Conservation (phyloP, 2,113 vertebrate genomes). For the Sigmodon hispidus region DNA sequence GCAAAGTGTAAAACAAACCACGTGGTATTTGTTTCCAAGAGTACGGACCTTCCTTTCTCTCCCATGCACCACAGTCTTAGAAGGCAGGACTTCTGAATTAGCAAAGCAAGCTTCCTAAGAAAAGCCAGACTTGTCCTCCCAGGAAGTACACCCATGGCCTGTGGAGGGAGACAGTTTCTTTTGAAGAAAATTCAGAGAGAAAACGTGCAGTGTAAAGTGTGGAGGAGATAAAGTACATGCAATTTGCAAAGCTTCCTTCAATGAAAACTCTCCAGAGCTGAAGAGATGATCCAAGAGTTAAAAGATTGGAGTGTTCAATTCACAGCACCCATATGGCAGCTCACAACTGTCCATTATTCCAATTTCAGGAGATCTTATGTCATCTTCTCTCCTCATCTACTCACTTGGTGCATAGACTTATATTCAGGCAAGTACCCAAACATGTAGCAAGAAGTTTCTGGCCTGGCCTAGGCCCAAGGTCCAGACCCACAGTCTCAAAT, state of each 20-base stretch:
- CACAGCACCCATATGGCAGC: no score
- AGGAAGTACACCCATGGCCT: accelerated
- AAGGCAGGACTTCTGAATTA: neutral
- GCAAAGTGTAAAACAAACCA: neutral
- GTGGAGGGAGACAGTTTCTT: neutral
- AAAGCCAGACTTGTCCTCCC: neutral
- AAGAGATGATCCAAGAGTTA: neutral
- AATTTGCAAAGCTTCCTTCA: neutral
- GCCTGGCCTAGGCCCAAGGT: no score
- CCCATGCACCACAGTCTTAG: accelerated
- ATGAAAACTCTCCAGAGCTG: neutral
- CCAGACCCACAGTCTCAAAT: no score
- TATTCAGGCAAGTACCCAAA: neutral
- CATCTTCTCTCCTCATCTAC: neutral
- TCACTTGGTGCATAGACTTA: neutral
- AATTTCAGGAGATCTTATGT: neutral
- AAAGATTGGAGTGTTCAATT: neutral
- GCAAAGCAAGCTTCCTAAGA: neutral
- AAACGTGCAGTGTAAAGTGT: neutral
- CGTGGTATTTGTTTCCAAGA: neutral
- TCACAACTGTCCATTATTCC: neutral
- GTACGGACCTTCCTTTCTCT: neutral
- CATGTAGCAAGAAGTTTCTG: no score
- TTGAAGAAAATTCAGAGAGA: neutral
- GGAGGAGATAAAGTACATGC: neutral